These are phyloP conservation scores for Acanthosoma haemorrhoidale DNA, from an alignment of 2,888 invertebrate species.

Conservation along the genomic window DNA sequence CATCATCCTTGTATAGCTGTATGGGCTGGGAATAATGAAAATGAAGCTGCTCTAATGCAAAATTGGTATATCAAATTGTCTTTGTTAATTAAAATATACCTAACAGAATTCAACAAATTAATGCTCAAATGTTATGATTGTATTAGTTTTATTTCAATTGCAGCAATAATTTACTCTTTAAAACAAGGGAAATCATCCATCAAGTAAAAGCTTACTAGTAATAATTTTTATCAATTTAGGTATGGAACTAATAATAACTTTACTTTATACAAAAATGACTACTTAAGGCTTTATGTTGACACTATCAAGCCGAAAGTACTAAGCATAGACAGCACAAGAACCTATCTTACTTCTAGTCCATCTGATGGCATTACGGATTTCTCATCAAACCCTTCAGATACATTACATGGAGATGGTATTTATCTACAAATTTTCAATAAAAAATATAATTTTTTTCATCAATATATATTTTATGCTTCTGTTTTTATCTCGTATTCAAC, in stretches of 20 bases:
- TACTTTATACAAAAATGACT: constrained; percentile 64
- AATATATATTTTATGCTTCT: background rate
- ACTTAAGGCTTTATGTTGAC: constrained; percentile 73
- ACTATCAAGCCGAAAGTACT: constrained; percentile 63
- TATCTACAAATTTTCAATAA: too few relatives aligned
- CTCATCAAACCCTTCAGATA: constrained; percentile 68
- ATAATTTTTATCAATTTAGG: constrained; percentile 42
- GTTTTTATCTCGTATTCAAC: too few relatives aligned
- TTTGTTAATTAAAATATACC: too few relatives aligned
- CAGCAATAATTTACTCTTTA: too few relatives aligned
- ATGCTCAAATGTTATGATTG: too few relatives aligned
- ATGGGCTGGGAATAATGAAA: constrained; percentile 95
- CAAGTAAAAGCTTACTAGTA: too few relatives aligned
- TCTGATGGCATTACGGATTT: constrained; percentile 80
- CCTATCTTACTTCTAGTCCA: constrained; percentile 83
- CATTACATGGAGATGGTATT: constrained; percentile 77
- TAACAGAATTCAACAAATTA: too few relatives aligned
- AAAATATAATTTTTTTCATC: background rate
- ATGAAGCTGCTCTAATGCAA: constrained; percentile 78
- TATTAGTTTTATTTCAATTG: too few relatives aligned
- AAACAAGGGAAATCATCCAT: too few relatives aligned
- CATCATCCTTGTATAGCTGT: constrained; percentile 81
- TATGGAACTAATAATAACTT: constrained; percentile 54
- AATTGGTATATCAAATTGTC: constrained; percentile 63
- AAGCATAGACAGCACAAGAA: constrained; percentile 57